Evolutionary conservation across 2,888 invertebrate genomes (phyloP).

Genomic region (Oligia strigilis): DNA sequence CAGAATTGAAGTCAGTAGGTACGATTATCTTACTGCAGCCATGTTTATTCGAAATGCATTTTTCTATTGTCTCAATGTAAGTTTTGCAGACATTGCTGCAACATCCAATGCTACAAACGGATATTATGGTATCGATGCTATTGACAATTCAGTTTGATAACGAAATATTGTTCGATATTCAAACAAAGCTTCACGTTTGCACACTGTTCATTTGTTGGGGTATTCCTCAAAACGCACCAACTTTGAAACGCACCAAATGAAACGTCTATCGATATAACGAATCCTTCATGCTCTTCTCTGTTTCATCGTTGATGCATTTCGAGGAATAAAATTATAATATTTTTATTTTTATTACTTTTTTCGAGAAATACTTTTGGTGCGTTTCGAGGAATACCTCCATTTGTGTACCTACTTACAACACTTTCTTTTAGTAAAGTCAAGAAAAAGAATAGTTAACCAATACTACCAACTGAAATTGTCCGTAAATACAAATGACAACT

Average conservation of each 20-base stretch:
- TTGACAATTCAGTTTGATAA: conserved; percentile 38
- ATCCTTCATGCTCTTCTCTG: too few species aligned
- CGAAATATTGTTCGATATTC: conserved; percentile 21
- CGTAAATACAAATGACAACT: too few species aligned
- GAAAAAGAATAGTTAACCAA: not conserved
- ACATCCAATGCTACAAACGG: conserved; percentile 17
- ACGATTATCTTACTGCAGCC: conserved; percentile 7
- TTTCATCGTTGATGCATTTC: too few species aligned
- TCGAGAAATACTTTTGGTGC: too few species aligned
- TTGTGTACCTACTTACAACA: not conserved
- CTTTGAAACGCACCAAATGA: too few species aligned
- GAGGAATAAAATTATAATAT: too few species aligned
- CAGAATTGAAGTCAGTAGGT: not conserved
- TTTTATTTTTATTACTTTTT: too few species aligned
- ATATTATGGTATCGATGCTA: conserved; percentile 36
- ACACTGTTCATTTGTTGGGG: conserved; percentile 4
- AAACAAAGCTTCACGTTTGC: conserved; percentile 23
- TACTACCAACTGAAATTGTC: not conserved
- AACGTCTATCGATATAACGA: too few species aligned
- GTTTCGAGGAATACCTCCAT: too few species aligned
- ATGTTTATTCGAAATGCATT: conserved; percentile 40
- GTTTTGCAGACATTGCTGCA: conserved; percentile 25
- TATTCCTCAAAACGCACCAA: too few species aligned
- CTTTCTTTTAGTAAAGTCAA: not conserved
- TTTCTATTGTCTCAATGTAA: conserved; percentile 34